Evolutionary conservation across 2,113 vertebrate genomes (phyloP).

Genomic region (Microtus ochrogaster): DNA sequence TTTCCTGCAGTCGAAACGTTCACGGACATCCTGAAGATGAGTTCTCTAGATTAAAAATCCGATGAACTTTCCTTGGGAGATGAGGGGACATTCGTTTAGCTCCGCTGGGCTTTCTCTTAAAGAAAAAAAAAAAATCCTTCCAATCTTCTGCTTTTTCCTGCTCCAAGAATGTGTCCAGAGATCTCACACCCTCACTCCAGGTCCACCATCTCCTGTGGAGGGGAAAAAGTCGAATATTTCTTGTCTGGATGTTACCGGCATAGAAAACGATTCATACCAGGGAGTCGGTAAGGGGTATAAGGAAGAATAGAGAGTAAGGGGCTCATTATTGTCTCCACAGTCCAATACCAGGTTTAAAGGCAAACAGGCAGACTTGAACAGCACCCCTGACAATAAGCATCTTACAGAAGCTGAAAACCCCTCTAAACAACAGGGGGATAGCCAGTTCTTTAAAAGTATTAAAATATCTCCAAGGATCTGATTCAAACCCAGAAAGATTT

Average conservation of each 20-base stretch:
- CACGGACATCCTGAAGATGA: slow-evolving; percentile 93
- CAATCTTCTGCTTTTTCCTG: slow-evolving; percentile 80
- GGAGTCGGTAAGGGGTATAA: slow-evolving; percentile 72
- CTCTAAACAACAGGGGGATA: slow-evolving; percentile 63
- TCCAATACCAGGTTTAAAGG: slow-evolving; percentile 72
- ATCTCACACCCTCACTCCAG: slow-evolving; percentile 84
- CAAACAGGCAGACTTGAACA: slow-evolving; percentile 75
- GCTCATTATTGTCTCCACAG: slow-evolving; percentile 68
- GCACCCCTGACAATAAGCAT: slow-evolving; percentile 49
- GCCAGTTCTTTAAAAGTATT: slow-evolving; percentile 59
- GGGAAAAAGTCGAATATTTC: slow-evolving; percentile 85
- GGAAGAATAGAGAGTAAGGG: slow-evolving; percentile 54
- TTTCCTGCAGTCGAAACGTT: slow-evolving; percentile 91
- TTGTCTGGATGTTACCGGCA: slow-evolving; percentile 85
- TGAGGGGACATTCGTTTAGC: slow-evolving; percentile 92
- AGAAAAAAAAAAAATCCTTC: slow-evolving; percentile 79
- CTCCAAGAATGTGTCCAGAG: slow-evolving; percentile 82
- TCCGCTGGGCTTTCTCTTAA: slow-evolving; percentile 85
- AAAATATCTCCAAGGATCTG: slow-evolving; percentile 66
- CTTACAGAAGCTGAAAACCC: slow-evolving; percentile 66
- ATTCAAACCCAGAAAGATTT: slow-evolving; percentile 82
- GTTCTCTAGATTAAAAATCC: slow-evolving; percentile 90
- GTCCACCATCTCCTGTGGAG: slow-evolving; percentile 88
- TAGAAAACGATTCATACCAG: slow-evolving; percentile 78
- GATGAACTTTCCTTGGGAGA: slow-evolving; percentile 89